These are phyloP conservation scores for Silurus glanis DNA, from an alignment of 2,113 vertebrate species.

Conservation along the genomic window DNA sequence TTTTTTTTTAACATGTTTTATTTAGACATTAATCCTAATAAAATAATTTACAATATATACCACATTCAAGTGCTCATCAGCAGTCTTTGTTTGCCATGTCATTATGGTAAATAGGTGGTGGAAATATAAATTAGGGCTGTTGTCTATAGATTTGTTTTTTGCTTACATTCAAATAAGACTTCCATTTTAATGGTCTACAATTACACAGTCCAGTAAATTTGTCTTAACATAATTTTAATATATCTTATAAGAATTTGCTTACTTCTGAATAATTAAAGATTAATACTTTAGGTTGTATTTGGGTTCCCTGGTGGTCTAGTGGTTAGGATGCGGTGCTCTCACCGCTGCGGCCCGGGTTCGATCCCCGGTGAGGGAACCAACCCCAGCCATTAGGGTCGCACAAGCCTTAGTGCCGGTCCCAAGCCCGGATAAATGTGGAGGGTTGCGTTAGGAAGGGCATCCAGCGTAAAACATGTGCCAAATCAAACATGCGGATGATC, in stretches of 20 bases:
- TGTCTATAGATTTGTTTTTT: background rate
- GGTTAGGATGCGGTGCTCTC: no score
- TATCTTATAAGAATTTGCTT: background rate
- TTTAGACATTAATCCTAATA: background rate
- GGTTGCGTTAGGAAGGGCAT: no score
- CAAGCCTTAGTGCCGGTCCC: no score
- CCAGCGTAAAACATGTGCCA: no score
- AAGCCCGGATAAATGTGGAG: no score
- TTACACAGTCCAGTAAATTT: background rate
- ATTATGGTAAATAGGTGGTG: background rate
- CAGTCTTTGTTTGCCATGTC: background rate
- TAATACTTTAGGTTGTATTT: background rate
- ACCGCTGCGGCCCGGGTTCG: no score
- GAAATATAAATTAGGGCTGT: background rate
- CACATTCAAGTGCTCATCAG: background rate
- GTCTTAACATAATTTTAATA: background rate
- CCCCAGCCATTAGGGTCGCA: no score
- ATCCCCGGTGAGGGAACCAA: no score
- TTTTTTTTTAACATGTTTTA: slow-evolving; percentile 20
- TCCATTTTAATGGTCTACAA: background rate
- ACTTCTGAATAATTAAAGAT: background rate
- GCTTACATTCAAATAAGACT: background rate
- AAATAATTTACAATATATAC: background rate
- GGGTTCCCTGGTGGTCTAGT: no score
- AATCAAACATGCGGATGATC: no score